These are phyloP conservation scores for Tursiops truncatus DNA, from an alignment of 2,113 vertebrate genomes.

Conservation along the genomic window DNA sequence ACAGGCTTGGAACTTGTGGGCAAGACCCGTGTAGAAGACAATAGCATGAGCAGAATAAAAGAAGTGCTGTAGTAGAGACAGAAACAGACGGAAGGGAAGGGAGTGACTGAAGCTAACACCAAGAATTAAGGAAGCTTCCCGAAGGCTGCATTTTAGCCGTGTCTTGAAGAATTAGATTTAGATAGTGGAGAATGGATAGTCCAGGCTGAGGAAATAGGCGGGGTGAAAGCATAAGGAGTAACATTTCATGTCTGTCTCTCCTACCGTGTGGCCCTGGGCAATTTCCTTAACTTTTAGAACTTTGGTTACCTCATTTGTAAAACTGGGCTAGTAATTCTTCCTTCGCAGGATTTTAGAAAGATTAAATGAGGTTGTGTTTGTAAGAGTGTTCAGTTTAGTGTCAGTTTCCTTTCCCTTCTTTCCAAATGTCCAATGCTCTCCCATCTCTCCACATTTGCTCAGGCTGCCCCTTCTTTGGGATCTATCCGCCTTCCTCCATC, in stretches of 20 bases:
- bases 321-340: not conserved
- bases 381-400: not conserved
- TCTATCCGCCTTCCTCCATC: not conserved
- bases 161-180: not conserved
- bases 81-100: not conserved
- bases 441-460: not conserved
- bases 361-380: not conserved
- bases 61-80: not conserved
- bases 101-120: too few species aligned
- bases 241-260: not conserved
- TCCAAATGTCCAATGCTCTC: not conserved
- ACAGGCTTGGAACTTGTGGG: not conserved
- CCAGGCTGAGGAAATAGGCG: slow-evolving; percentile 9
- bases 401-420: not conserved
- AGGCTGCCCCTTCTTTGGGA: not conserved
- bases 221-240: not conserved
- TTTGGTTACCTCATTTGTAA: not conserved
- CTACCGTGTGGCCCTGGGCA: not conserved
- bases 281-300: not conserved
- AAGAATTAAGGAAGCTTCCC: not conserved
- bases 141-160: not conserved
- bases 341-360: not conserved
- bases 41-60: not conserved
- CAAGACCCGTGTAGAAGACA: not conserved
- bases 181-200: not conserved